Evolutionary conservation across 2,113 vertebrate species (phyloP).

Genomic region (Caretta caretta): DNA sequence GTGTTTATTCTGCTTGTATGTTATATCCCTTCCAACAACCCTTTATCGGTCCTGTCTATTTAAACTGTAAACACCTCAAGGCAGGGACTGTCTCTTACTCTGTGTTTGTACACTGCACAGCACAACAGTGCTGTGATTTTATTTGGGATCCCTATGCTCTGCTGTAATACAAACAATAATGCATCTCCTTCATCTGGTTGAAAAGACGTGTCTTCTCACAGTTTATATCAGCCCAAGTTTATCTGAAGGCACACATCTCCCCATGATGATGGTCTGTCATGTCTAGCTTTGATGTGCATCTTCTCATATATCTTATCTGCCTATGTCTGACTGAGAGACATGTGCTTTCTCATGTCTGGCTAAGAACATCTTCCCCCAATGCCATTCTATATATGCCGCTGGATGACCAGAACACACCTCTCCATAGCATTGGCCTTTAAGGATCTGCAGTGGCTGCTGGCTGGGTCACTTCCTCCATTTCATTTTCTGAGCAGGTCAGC

Average conservation of each 20-base stretch:
- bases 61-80: background rate
- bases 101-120: background rate
- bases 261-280: background rate
- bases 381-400: background rate
- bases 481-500: background rate
- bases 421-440: rapidly evolving
- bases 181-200: background rate
- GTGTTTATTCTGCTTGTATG: background rate
- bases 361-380: background rate
- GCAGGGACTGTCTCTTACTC: background rate
- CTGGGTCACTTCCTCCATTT: background rate
- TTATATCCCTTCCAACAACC: background rate
- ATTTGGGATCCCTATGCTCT: background rate
- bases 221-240: background rate
- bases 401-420: background rate
- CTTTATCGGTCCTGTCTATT: background rate
- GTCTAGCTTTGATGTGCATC: background rate
- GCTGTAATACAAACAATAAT: background rate
- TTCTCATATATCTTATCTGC: background rate
- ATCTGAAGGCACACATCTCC: background rate
- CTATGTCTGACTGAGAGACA: background rate
- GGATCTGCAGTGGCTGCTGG: background rate
- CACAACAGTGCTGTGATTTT: background rate
- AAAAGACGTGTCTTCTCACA: background rate
- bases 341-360: background rate